Evolutionary conservation across 2,888 invertebrate species (phyloP).

Genomic region (Merodon equestris): DNA sequence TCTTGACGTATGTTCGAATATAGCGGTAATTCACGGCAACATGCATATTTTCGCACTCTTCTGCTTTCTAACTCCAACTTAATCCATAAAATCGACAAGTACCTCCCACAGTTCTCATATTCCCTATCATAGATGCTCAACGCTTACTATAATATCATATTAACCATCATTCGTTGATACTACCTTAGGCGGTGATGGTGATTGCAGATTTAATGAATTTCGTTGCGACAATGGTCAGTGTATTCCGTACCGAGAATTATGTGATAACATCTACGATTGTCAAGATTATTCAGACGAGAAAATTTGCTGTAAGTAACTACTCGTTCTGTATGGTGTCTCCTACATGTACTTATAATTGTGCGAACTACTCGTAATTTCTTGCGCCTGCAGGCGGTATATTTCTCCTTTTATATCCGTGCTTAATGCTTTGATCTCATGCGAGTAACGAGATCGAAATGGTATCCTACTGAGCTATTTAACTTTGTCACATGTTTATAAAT

Average conservation of each 20-base stretch:
- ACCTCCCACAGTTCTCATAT: not conserved
- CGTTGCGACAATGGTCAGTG: constrained; percentile 84
- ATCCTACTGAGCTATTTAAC: constrained; percentile 20
- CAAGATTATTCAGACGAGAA: constrained; percentile 87
- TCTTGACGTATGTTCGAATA: not conserved
- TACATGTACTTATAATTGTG: constrained; percentile 17
- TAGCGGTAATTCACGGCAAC: too few relatives aligned
- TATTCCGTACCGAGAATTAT: constrained; percentile 81
- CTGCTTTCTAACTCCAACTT: too few relatives aligned
- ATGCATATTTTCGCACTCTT: too few relatives aligned
- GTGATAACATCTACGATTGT: constrained; percentile 85
- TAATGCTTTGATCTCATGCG: too few relatives aligned
- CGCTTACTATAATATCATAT: constrained; percentile 15
- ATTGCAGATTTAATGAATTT: constrained; percentile 80
- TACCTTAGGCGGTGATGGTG: constrained; percentile 69
- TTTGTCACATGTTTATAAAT: too few relatives aligned
- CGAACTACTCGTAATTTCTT: constrained; percentile 20
- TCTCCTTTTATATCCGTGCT: not conserved
- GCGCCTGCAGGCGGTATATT: constrained; percentile 1
- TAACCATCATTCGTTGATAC: constrained; percentile 58
- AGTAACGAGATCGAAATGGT: constrained; percentile 10
- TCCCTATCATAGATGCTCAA: not conserved
- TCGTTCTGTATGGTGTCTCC: constrained; percentile 5
- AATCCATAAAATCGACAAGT: constrained; percentile 2
- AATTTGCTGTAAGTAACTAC: constrained; percentile 85